A percentile compares a stretch with the other conserved stretches of the same genome.
These are phyloP conservation scores for Paralichthys olivaceus DNA, from an alignment of 2,113 vertebrate genomes.

Conservation along the genomic window DNA sequence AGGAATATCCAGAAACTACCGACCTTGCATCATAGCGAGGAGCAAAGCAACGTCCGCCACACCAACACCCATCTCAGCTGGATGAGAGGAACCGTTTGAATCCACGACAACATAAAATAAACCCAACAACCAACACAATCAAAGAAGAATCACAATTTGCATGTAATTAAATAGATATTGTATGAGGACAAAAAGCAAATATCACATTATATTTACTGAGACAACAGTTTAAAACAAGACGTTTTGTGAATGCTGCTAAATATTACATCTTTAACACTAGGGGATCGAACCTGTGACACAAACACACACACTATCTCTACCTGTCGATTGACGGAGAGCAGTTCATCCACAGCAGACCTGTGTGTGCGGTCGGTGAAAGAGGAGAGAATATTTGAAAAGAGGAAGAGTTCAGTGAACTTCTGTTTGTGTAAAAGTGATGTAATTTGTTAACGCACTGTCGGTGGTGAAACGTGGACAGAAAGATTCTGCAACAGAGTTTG, in stretches of 20 bases:
- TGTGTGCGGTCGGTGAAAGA: not conserved
- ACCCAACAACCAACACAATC: not conserved
- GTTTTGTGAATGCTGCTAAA: no score
- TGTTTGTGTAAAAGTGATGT: not conserved
- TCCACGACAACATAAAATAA: not conserved
- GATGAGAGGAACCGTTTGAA: not conserved
- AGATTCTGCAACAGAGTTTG: not conserved
- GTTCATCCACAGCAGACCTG: not conserved
- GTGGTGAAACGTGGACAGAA: not conserved
- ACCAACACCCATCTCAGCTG: constrained; percentile 28
- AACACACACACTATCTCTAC: not conserved
- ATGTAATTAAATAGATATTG: no score
- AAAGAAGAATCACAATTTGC: not conserved
- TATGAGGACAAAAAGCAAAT: not conserved
- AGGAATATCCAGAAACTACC: not conserved
- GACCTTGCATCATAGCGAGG: constrained; percentile 36
- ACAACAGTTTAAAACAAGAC: no score
- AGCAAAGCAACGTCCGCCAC: not conserved
- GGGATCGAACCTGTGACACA: not conserved
- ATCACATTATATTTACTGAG: no score
- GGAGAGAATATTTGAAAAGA: no score
- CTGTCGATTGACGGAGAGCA: not conserved
- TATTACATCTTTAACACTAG: no score
- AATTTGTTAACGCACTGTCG: not conserved
- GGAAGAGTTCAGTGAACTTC: not conserved